Evolutionary conservation across 2,113 vertebrate species (phyloP).

Genomic region (Lagenorhynchus albirostris): DNA sequence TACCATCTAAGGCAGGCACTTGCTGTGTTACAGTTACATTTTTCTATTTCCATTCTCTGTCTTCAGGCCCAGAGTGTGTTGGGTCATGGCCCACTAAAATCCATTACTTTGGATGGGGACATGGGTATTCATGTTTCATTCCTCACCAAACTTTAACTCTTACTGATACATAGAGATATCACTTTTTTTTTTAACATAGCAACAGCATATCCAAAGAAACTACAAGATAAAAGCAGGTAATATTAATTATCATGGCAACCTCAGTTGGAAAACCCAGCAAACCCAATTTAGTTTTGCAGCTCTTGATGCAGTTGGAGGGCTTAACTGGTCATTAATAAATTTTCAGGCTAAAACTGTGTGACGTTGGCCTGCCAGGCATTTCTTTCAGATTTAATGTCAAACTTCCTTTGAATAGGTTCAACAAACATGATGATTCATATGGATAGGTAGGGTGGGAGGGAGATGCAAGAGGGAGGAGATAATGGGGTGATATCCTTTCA

Average conservation of each 20-base stretch:
- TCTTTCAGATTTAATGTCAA: not conserved
- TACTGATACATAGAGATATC: not conserved
- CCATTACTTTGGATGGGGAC: not conserved
- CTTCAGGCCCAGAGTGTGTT: not conserved
- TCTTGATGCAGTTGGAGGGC: not conserved
- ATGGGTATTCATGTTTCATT: not conserved
- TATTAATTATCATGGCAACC: not conserved
- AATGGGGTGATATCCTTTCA: no score
- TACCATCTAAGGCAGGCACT: not conserved
- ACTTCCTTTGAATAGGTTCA: not conserved
- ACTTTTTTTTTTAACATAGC: not conserved
- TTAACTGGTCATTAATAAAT: not conserved
- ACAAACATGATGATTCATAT: not conserved
- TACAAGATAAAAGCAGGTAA: not conserved
- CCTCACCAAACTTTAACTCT: not conserved
- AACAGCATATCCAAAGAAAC: not conserved
- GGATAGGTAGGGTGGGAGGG: not conserved
- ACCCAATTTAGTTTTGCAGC: not conserved
- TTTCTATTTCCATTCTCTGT: not conserved
- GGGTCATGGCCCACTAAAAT: not conserved
- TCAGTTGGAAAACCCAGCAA: not conserved
- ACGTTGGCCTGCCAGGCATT: not conserved
- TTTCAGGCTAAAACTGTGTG: not conserved
- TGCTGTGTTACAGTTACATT: not conserved
- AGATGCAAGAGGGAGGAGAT: no score